phyloP scores from a whole-genome alignment of 2,113 vertebrate genomes.

The Cyanoliseus patagonus region DNA sequence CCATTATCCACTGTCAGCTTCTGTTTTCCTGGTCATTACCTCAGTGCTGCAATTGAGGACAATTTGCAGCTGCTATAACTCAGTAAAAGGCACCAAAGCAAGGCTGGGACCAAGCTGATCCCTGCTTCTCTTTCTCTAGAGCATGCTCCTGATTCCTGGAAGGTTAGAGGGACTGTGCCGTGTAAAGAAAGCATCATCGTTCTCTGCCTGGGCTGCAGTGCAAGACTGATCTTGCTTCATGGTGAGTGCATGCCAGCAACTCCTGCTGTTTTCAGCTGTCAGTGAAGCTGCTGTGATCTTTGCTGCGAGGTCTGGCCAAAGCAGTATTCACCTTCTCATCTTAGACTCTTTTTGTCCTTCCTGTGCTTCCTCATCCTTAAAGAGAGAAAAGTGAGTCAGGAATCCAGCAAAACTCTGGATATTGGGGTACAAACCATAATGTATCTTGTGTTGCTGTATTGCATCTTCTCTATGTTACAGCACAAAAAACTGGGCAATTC shows the following conservation, averaged over 20 bases:
- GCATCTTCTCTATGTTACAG: not conserved
- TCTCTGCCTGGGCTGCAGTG: not conserved
- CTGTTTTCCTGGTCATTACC: not conserved
- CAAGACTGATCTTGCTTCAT: rapidly evolving
- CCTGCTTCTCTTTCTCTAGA: not conserved
- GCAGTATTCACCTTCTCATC: not conserved
- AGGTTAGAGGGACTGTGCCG: not conserved
- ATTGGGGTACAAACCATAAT: not conserved
- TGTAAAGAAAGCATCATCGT: not conserved
- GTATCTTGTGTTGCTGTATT: not conserved
- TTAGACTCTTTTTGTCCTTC: not conserved
- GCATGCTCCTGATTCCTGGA: not conserved
- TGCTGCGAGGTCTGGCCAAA: not conserved
- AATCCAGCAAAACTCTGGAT: not conserved
- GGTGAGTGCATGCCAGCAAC: not conserved
- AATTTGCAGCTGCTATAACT: not conserved
- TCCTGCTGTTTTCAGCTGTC: not conserved
- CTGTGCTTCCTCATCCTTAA: not conserved
- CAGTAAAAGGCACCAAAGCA: not conserved
- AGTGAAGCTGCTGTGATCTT: not conserved
- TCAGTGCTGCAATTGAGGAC: rapidly evolving
- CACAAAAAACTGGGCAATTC: not conserved
- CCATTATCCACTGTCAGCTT: not conserved
- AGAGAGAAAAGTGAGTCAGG: not conserved
- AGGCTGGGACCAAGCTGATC: not conserved